Evolutionary conservation across 2,888 invertebrate genomes (phyloP).

Genomic region (Fissipunctia ypsillon): DNA sequence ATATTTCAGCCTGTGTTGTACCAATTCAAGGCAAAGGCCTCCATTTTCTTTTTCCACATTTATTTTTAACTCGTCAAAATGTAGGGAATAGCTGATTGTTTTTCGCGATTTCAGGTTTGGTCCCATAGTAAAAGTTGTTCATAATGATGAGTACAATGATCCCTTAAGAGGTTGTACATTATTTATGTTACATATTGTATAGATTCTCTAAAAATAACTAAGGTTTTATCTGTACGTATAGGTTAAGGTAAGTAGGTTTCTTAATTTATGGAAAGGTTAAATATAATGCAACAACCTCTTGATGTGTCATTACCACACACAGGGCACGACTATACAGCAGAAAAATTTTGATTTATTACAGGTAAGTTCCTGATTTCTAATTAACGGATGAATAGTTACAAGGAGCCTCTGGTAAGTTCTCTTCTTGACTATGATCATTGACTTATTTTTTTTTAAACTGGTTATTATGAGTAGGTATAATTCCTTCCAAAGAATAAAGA

Average conservation of each 20-base stretch:
- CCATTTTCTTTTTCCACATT: background rate
- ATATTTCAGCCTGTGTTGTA: background rate
- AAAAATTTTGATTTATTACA: constrained; percentile 4
- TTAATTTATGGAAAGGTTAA: too few species aligned
- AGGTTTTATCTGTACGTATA: background rate
- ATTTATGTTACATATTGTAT: too few species aligned
- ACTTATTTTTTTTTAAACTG: background rate
- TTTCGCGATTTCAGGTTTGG: too few species aligned
- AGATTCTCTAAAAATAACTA: too few species aligned
- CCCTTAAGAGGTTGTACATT: too few species aligned
- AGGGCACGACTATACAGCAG: background rate
- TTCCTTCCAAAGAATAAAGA: background rate
- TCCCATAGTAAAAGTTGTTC: too few species aligned
- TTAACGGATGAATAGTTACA: background rate
- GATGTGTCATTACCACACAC: background rate
- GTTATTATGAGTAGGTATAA: background rate
- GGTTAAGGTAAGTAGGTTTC: background rate
- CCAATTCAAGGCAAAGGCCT: background rate
- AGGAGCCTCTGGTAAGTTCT: background rate
- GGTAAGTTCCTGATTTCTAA: constrained; percentile 22
- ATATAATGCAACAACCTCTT: background rate
- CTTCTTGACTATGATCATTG: background rate
- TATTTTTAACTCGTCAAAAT: too few species aligned
- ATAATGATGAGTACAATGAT: too few species aligned
- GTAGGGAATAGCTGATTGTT: too few species aligned